These are phyloP conservation scores for Noctua pronuba DNA, from an alignment of 2,888 invertebrate genomes.

Conservation along the genomic window DNA sequence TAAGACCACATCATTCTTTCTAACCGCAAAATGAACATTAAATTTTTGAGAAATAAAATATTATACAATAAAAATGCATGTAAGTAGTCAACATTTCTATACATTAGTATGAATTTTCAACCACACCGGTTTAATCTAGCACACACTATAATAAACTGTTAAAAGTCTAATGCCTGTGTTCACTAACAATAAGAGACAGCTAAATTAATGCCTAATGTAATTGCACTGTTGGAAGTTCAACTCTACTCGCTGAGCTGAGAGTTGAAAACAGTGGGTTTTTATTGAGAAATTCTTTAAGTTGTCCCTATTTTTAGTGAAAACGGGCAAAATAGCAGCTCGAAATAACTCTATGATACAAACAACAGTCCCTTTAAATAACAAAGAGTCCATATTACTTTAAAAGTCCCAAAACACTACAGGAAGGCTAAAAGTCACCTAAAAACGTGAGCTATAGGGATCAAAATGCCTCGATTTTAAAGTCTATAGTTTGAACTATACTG, in stretches of 20 bases:
- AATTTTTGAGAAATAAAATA: conserved; percentile 7
- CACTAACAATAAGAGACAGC: neutral
- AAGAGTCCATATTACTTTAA: conserved; percentile 52
- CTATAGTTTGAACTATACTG: conserved; percentile 72
- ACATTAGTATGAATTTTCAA: conserved; percentile 40
- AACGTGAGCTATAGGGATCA: conserved; percentile 49
- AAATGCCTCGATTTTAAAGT: conserved; percentile 54
- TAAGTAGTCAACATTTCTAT: conserved; percentile 32
- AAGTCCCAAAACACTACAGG: conserved; percentile 50
- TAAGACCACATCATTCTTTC: neutral
- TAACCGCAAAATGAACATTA: neutral
- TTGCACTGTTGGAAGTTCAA: neutral
- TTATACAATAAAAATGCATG: conserved; percentile 41
- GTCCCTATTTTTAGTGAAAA: neutral
- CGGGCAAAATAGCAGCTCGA: conserved; percentile 28
- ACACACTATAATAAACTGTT: conserved; percentile 38
- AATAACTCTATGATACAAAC: conserved; percentile 43
- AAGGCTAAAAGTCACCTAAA: conserved; percentile 54
- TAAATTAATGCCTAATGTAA: neutral
- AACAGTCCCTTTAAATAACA: conserved; percentile 55
- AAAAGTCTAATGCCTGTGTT: conserved; percentile 23
- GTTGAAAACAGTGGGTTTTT: neutral
- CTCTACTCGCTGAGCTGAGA: neutral
- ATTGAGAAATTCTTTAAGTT: neutral
- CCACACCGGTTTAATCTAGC: conserved; percentile 40